phyloP scores from a whole-genome alignment of 2,797 vertebrate species.

The Melanotaenia maccullochi region DNA sequence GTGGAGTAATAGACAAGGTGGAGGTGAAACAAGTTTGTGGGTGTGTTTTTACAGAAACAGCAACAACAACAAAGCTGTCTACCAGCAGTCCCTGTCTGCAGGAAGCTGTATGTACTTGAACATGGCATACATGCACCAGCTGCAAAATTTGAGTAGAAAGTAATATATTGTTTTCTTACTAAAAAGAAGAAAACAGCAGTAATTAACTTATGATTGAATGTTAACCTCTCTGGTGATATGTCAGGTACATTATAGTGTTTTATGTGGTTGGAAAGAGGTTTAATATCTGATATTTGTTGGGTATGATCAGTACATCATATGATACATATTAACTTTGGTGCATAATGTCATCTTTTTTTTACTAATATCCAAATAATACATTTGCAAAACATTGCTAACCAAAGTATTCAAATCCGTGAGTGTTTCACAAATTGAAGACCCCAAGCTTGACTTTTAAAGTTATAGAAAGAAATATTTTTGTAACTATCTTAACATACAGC shows the following conservation, averaged over 20 bases:
- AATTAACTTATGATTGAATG: not conserved
- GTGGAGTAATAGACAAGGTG: not conserved
- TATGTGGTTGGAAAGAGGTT: not conserved
- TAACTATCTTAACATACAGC: not conserved
- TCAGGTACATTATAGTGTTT: not conserved
- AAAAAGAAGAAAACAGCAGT: not conserved
- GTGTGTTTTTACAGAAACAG: slow-evolving; percentile 21
- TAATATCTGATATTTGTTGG: not conserved
- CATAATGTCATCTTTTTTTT: slow-evolving; percentile 6
- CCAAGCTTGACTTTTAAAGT: not conserved
- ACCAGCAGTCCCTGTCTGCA: slow-evolving; percentile 36
- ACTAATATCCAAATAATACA: slow-evolving; percentile 17
- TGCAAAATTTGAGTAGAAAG: not conserved
- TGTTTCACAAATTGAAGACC: slow-evolving; percentile 8
- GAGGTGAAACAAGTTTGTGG: not conserved
- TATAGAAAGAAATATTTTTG: not conserved
- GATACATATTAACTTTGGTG: slow-evolving; percentile 1
- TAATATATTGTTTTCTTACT: not conserved
- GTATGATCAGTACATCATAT: not conserved
- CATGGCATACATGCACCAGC: slow-evolving; percentile 5
- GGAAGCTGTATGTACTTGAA: slow-evolving; percentile 20
- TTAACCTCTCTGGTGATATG: not conserved
- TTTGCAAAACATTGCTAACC: slow-evolving; percentile 29
- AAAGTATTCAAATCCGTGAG: slow-evolving; percentile 29
- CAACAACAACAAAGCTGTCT: slow-evolving; percentile 9